Percentiles rank a stretch among this genome's conserved stretches.
Evolutionary conservation across 2,113 vertebrate species (phyloP).

Genomic region (Notothenia rossii): DNA sequence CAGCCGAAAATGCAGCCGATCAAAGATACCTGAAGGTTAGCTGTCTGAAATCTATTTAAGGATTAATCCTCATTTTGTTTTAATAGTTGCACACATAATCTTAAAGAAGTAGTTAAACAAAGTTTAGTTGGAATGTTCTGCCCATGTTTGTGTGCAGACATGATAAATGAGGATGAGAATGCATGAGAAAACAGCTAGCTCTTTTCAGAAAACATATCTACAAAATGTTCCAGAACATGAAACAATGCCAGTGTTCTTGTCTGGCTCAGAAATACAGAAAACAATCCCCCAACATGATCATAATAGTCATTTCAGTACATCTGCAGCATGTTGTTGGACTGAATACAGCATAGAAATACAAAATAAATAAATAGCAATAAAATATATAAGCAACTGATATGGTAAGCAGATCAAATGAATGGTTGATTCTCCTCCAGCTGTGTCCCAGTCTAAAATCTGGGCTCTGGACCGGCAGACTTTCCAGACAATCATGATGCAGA

Average conservation of each 20-base stretch:
- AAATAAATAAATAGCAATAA: too few relatives aligned
- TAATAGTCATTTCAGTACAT: not conserved
- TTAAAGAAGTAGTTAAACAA: too few relatives aligned
- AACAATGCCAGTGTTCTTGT: not conserved
- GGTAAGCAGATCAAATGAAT: not conserved
- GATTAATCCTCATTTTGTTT: not conserved
- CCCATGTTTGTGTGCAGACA: too few relatives aligned
- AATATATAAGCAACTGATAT: too few relatives aligned
- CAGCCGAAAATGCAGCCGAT: not conserved
- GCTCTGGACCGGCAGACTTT: slow-evolving; percentile 85
- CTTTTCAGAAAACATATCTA: too few relatives aligned
- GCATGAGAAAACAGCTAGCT: too few relatives aligned
- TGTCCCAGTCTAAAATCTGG: slow-evolving; percentile 84
- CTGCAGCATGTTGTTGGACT: not conserved
- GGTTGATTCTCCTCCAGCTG: slow-evolving; percentile 67
- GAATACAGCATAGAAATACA: not conserved
- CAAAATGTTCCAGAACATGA: too few relatives aligned
- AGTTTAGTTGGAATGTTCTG: too few relatives aligned
- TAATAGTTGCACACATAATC: too few relatives aligned
- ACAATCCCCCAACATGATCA: too few relatives aligned
- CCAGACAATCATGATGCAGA: slow-evolving; percentile 86
- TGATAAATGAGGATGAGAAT: too few relatives aligned
- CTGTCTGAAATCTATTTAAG: not conserved
- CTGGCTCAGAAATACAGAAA: not conserved
- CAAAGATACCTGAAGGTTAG: not conserved